phyloP scores from a whole-genome alignment of 2,797 vertebrate species.

The Phoxinus dragarum region DNA sequence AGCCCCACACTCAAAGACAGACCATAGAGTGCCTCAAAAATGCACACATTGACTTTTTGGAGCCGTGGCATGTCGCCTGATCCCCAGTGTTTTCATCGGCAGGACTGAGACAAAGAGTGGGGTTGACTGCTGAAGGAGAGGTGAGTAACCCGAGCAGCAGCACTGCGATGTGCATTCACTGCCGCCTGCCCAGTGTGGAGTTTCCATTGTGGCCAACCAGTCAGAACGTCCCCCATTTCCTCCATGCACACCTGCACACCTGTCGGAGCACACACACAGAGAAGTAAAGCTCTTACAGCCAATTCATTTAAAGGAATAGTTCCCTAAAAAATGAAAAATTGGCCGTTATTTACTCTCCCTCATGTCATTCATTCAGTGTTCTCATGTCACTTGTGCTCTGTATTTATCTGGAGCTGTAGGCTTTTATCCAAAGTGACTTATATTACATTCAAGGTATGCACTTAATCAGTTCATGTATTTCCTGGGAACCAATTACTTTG shows the following conservation, averaged over 20 bases:
- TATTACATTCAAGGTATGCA: neutral
- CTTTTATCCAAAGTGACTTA: neutral
- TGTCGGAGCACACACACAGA: conserved; percentile 40
- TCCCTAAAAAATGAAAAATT: neutral
- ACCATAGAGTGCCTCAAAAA: neutral
- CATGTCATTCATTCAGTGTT: neutral
- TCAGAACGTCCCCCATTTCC: conserved; percentile 15
- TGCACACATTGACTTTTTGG: conserved; percentile 18
- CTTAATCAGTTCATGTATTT: neutral
- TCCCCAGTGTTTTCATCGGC: conserved; percentile 40
- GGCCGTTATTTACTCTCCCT: neutral
- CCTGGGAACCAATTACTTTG: neutral
- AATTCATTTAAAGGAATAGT: conserved; percentile 11
- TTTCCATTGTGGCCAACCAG: conserved; percentile 45
- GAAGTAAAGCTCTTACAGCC: neutral
- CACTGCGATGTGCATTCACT: conserved; percentile 40
- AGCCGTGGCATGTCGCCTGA: conserved; percentile 31
- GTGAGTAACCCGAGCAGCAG: conserved; percentile 52
- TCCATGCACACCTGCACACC: conserved; percentile 37
- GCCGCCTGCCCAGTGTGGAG: conserved; percentile 40
- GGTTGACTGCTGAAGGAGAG: conserved; percentile 38
- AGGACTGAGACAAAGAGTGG: conserved; percentile 42
- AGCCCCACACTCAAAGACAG: conserved; percentile 3
- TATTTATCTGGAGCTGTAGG: neutral
- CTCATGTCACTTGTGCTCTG: neutral